Conservation (phyloP, 2,797 vertebrate genomes). For the Acipenser oxyrinchus region DNA sequence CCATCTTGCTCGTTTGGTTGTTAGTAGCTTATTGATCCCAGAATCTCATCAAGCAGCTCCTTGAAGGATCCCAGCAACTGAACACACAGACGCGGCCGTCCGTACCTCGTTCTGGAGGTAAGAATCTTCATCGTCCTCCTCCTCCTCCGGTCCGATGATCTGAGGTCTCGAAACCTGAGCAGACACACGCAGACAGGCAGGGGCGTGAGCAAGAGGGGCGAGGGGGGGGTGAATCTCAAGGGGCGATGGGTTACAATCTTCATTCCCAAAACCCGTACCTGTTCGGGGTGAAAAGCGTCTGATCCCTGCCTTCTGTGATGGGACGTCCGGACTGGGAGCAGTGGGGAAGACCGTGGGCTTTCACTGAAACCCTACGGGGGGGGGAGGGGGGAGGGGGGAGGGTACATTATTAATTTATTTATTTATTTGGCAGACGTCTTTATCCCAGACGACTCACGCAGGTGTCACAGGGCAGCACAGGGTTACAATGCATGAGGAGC, state of each 20-base stretch:
- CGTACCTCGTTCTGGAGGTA: slow-evolving; percentile 72
- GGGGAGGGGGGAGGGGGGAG: slow-evolving; percentile 18
- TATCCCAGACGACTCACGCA: no score
- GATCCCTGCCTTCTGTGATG: slow-evolving; percentile 64
- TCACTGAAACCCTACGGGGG: slow-evolving; percentile 60
- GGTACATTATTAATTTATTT: no score
- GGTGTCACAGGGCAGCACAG: no score
- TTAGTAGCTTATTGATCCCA: no score
- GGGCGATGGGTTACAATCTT: neutral
- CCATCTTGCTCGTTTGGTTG: no score
- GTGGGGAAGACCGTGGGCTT: slow-evolving; percentile 78
- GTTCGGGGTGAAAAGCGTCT: slow-evolving; percentile 50
- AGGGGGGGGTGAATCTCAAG: neutral
- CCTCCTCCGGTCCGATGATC: slow-evolving; percentile 86
- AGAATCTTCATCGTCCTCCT: slow-evolving; percentile 70
- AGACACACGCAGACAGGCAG: neutral
- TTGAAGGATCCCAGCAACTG: no score
- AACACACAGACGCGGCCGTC: slow-evolving; percentile 2
- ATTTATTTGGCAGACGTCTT: no score
- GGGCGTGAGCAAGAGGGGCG: neutral
- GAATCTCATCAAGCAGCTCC: no score
- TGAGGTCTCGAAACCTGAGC: slow-evolving; percentile 45
- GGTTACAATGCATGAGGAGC: no score
- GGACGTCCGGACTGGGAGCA: slow-evolving; percentile 50
- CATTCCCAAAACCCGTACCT: slow-evolving; percentile 51